Evolutionary conservation across 2,797 vertebrate species (phyloP).

Genomic region (Tiaroga cobitis): DNA sequence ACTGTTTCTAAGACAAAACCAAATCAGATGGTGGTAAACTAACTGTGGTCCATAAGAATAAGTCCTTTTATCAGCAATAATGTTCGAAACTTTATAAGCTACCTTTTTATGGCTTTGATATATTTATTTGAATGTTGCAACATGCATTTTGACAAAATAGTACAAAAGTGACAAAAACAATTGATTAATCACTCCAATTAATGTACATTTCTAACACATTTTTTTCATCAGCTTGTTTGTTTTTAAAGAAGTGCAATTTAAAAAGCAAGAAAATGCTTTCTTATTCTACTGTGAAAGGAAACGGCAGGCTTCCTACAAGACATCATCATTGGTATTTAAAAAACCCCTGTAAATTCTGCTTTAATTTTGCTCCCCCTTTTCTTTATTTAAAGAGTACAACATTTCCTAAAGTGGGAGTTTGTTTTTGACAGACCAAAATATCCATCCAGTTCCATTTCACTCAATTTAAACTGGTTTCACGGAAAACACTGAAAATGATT

Average conservation of each 20-base stretch:
- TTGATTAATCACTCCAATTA: conserved; percentile 8
- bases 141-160: conserved; percentile 42
- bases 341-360: background rate
- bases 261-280: conserved; percentile 23
- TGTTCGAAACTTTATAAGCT: conserved; percentile 35
- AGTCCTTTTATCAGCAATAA: conserved; percentile 52
- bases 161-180: conserved; percentile 46
- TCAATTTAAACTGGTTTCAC: conserved; percentile 64
- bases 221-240: conserved; percentile 30
- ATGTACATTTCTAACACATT: conserved; percentile 17
- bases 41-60: conserved; percentile 7
- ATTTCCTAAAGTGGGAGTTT: conserved; percentile 28
- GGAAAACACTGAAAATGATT: conserved; percentile 69
- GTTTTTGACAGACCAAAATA: conserved; percentile 55
- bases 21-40: conserved; percentile 28
- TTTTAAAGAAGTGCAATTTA: conserved; percentile 47
- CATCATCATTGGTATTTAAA: background rate
- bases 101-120: conserved; percentile 32
- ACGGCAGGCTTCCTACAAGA: conserved; percentile 24
- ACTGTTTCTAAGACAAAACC: conserved; percentile 33
- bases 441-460: conserved; percentile 59
- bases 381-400: background rate
- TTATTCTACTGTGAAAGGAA: conserved; percentile 44
- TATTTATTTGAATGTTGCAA: conserved; percentile 19
- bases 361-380: conserved; percentile 17